These are phyloP conservation scores for Tachyglossus aculeatus DNA, from an alignment of 2,797 vertebrate genomes.

Conservation along the genomic window DNA sequence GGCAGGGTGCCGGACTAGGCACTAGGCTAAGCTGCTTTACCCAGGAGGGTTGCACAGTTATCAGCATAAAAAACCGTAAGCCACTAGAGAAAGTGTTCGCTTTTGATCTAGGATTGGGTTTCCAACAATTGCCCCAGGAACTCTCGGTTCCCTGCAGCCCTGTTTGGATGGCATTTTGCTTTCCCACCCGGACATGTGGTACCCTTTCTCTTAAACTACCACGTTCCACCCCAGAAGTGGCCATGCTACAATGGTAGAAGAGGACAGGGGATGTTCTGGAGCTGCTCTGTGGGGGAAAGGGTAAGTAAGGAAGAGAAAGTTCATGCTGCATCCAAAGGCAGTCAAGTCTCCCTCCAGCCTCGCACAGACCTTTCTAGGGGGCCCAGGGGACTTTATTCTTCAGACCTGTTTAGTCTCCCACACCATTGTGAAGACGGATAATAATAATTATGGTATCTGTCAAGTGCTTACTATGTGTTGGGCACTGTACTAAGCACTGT, in stretches of 20 bases:
- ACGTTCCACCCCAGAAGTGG: not conserved
- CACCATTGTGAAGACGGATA: too few relatives aligned
- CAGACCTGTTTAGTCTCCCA: not conserved
- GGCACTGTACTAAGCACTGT: too few relatives aligned
- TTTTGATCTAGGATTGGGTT: not conserved
- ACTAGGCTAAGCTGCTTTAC: too few relatives aligned
- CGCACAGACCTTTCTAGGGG: not conserved
- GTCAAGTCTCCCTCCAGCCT: not conserved
- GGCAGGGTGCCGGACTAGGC: too few relatives aligned
- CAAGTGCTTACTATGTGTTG: too few relatives aligned
- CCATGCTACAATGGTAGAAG: not conserved
- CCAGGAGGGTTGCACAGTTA: too few relatives aligned
- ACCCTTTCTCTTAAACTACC: not conserved
- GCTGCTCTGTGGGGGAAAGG: not conserved
- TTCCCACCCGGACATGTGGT: too few relatives aligned
- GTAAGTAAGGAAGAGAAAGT: rapidly evolving
- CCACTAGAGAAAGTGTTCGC: too few relatives aligned
- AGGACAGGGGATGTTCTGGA: too few relatives aligned
- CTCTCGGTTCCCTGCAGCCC: rapidly evolving
- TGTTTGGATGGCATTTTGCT: not conserved
- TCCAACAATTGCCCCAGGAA: rapidly evolving
- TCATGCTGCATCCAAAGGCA: not conserved
- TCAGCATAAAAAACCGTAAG: too few relatives aligned
- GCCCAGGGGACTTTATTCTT: not conserved
- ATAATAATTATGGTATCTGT: too few relatives aligned